phyloP scores from a whole-genome alignment of 2,888 invertebrate species.

The Acholoe squamosa region DNA sequence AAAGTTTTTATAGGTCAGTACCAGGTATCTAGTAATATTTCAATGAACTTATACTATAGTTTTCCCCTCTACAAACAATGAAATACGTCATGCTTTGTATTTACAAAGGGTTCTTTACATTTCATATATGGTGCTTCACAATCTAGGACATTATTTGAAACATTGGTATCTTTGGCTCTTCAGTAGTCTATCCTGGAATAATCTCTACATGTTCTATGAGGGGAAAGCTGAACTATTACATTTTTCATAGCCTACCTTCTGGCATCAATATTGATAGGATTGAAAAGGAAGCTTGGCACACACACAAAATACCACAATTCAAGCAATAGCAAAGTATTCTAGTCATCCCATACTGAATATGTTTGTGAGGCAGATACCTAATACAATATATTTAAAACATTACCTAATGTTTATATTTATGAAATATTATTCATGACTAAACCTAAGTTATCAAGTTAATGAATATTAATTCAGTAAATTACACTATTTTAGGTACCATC shows the following conservation, averaged over 20 bases:
- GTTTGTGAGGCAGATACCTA: no score
- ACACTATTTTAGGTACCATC: background rate
- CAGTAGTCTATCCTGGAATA: no score
- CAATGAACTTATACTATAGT: no score
- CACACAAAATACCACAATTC: constrained; percentile 27
- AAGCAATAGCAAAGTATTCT: background rate
- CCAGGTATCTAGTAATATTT: background rate
- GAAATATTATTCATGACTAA: background rate
- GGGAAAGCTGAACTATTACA: background rate
- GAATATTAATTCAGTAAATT: background rate
- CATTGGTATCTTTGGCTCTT: no score
- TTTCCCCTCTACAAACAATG: no score
- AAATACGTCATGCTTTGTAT: no score
- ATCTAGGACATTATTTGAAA: no score
- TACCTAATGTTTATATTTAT: background rate
- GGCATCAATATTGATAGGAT: background rate
- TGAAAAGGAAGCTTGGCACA: constrained; percentile 49
- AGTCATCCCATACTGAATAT: background rate
- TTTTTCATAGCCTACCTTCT: constrained; percentile 8
- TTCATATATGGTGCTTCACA: background rate
- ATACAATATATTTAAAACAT: background rate
- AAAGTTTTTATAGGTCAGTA: background rate
- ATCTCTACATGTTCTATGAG: background rate
- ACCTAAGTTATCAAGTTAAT: background rate
- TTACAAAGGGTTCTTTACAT: background rate